phyloP scores from a whole-genome alignment of 2,113 vertebrate genomes.

The Sinocyclocheilus anshuiensis region DNA sequence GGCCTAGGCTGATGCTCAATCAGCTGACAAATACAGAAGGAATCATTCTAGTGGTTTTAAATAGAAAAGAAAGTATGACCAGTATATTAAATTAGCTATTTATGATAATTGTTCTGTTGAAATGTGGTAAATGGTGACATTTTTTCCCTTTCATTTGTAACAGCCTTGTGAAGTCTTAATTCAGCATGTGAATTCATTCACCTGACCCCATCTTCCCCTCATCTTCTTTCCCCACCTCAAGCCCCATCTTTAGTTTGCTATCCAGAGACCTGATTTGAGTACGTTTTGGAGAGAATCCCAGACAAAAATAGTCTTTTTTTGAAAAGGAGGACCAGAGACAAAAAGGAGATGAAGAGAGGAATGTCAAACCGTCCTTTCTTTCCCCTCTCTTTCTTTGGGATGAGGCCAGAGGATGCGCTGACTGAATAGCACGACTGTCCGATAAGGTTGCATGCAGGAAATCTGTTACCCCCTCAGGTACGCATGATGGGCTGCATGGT shows the following conservation, averaged over 20 bases:
- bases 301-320: constrained; percentile 52
- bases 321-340: constrained; percentile 32
- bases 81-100: constrained; percentile 49
- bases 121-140: constrained; percentile 1
- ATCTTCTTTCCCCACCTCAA: neutral
- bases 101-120: constrained; percentile 55
- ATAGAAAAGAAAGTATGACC: constrained; percentile 43
- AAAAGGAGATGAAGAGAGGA: constrained; percentile 44
- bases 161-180: constrained; percentile 30
- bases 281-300: constrained; percentile 53
- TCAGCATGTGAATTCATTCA: constrained; percentile 50
- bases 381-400: constrained; percentile 40
- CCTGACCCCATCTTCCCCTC: constrained; percentile 31
- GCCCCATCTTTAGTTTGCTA: constrained; percentile 50
- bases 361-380: constrained; percentile 51
- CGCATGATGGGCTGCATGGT: constrained; percentile 32
- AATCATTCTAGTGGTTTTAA: constrained; percentile 19
- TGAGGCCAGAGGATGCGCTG: constrained; percentile 57
- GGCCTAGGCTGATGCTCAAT: neutral
- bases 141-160: neutral
- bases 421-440: constrained; percentile 72
- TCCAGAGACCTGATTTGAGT: constrained; percentile 42
- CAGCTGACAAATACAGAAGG: constrained; percentile 26
- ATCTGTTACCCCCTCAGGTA: constrained; percentile 58
- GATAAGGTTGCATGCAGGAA: constrained; percentile 63